Evolutionary conservation across 2,113 vertebrate genomes (phyloP).

Genomic region (Nyctereutes procyonoides): DNA sequence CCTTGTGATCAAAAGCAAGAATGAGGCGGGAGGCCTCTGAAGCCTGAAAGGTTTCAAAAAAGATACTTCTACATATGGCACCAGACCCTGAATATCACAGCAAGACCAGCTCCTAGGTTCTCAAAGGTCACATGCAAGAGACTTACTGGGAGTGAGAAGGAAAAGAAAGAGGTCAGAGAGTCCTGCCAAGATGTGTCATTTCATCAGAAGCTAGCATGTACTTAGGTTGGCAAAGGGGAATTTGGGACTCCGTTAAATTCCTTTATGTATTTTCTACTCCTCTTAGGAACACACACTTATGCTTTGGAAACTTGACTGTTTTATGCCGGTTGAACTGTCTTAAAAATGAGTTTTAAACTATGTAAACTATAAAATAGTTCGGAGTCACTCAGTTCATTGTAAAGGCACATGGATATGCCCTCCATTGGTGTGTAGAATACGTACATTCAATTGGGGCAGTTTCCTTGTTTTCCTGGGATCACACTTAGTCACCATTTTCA

Average conservation of each 20-base stretch:
- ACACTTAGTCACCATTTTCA: not conserved
- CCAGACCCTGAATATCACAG: not conserved
- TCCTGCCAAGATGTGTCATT: not conserved
- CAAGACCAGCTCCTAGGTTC: not conserved
- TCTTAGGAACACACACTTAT: not conserved
- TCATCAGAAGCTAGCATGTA: not conserved
- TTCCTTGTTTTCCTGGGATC: not conserved
- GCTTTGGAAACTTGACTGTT: conserved; percentile 26
- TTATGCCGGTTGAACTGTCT: not conserved
- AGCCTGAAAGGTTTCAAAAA: not conserved
- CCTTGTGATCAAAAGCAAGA: conserved; percentile 32
- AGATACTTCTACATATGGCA: not conserved
- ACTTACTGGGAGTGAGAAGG: not conserved
- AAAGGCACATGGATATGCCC: not conserved
- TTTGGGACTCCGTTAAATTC: not conserved
- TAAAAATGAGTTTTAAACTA: conserved; percentile 32
- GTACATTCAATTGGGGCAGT: not conserved
- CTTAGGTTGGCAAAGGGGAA: not conserved
- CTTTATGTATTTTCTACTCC: not conserved
- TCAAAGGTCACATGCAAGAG: not conserved
- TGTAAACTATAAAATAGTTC: not conserved
- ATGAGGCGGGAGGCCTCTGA: not conserved
- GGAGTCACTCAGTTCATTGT: not conserved
- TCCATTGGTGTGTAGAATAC: not conserved
- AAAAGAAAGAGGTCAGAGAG: not conserved